Evolutionary conservation across 2,888 invertebrate species (phyloP).

Genomic region (Graphium colonna): DNA sequence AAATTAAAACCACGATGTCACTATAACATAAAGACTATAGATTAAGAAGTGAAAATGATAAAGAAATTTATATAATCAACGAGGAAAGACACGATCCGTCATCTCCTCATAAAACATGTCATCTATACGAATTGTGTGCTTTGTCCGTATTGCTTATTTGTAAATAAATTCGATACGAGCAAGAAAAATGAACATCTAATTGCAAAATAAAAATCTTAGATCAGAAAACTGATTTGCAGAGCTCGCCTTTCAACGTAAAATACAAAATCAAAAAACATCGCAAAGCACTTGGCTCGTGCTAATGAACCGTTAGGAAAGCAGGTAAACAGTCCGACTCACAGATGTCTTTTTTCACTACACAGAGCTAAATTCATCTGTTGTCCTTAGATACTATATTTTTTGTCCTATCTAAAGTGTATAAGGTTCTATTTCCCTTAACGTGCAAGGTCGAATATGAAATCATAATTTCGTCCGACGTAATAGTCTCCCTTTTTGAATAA

Average conservation of each 20-base stretch:
- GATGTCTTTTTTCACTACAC: constrained; percentile 52
- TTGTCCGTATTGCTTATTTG: background rate
- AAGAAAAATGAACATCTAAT: background rate
- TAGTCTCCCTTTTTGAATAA: constrained; percentile 64
- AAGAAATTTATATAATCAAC: no score
- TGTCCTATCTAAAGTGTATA: constrained; percentile 33
- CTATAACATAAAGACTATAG: no score
- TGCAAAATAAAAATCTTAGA: background rate
- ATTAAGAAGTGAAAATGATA: no score
- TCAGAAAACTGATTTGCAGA: background rate
- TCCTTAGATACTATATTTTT: constrained; percentile 20
- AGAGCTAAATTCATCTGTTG: constrained; percentile 34
- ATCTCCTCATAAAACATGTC: no score
- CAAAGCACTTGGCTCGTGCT: background rate
- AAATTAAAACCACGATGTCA: no score
- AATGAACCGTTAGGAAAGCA: constrained; percentile 30
- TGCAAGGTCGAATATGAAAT: constrained; percentile 27
- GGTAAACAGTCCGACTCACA: constrained; percentile 54
- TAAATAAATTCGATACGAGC: background rate
- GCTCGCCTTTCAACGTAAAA: background rate
- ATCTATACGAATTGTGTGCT: no score
- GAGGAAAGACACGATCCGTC: no score
- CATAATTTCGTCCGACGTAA: constrained; percentile 48
- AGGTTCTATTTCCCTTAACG: constrained; percentile 38
- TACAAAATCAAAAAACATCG: background rate